Base-by-base conservation (phyloP, 2,888 invertebrate species). In the Poecilobothrus nobilitatus region DNA sequence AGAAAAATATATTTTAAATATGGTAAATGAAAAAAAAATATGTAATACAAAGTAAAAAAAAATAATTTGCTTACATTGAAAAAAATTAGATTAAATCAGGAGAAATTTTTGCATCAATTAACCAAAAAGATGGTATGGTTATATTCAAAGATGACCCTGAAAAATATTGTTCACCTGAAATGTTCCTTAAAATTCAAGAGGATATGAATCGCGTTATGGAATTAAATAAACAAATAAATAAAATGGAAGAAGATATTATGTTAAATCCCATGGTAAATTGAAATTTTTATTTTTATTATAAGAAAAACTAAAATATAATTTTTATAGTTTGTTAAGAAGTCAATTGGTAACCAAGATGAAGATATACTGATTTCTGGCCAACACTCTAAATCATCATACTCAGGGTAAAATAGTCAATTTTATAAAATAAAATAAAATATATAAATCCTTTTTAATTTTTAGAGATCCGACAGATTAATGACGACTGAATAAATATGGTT, bases 121-220 rank as follows among this genome's bases (percentile, higher is more conserved):
- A 97, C 84, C 95, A 97, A 83, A 94, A 94, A 81, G 97, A 97
- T 83, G 97, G 97, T 18, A 97, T 97, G 97, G 97, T 98, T 20
- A 87, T 95, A 68, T 98, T 98, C 80, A 89, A 94, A 75, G 97
- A 97, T 78, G 94, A 94, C 81, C 96, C 96, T 12, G 96, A 97
- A 79, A 95, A 95, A 80, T 97, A 93, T 80, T 92, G 95, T 76
- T 92, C 94, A 72, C 92, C 95, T 0, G 88, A 88, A 76, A 95
- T 96, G 83, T 85, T 97, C 76, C 89, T 91, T 76, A 88, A 91
- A 72, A 83, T 97, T 71, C 95, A 97, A 83, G 89, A 91, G 77
- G 89, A 93, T 84, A 89, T 94, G 88, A 88, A 89, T 37, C 85
- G 89, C 37, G 94, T 94, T 78, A 94, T 95, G 78, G 91, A 91